Evolutionary conservation across 1,140 invertebrate genomes (phyloP).

Genomic region (Lysiphlebus fabarum): DNA sequence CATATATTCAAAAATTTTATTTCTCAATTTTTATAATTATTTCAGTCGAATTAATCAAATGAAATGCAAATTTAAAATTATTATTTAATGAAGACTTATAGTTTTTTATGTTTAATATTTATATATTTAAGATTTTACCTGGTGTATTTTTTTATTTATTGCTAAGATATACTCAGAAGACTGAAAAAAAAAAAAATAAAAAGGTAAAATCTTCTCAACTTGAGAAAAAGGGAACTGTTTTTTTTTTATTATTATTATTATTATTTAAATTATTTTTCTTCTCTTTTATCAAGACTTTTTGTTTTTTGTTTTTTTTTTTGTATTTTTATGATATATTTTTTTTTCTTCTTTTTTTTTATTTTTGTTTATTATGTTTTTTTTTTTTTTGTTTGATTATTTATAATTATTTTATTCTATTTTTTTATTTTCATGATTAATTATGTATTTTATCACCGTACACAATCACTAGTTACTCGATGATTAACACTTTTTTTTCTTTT

Average conservation of each 20-base stretch:
- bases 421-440: slow-evolving; percentile 11
- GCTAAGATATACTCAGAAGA: slow-evolving; percentile 8
- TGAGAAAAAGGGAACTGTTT: no score
- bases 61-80: no score
- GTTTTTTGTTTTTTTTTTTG: no score
- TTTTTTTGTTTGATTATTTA: no score
- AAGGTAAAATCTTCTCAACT: no score
- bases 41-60: no score
- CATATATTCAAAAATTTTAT: no score
- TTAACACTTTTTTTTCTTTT: slow-evolving; percentile 49
- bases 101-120: slow-evolving; percentile 14
- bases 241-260: no score
- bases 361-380: background rate
- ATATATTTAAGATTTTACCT: slow-evolving; percentile 11
- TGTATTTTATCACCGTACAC: slow-evolving; percentile 53
- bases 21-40: no score
- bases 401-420: background rate
- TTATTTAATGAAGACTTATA: slow-evolving; percentile 3
- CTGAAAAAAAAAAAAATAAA: no score
- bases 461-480: slow-evolving; percentile 46
- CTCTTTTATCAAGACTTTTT: background rate
- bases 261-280: background rate
- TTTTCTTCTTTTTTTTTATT: background rate
- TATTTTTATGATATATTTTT: background rate
- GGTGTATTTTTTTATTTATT: slow-evolving; percentile 8